Base-by-base conservation (phyloP, 1,140 invertebrate genomes). In the Drosophila nannoptera region DNA sequence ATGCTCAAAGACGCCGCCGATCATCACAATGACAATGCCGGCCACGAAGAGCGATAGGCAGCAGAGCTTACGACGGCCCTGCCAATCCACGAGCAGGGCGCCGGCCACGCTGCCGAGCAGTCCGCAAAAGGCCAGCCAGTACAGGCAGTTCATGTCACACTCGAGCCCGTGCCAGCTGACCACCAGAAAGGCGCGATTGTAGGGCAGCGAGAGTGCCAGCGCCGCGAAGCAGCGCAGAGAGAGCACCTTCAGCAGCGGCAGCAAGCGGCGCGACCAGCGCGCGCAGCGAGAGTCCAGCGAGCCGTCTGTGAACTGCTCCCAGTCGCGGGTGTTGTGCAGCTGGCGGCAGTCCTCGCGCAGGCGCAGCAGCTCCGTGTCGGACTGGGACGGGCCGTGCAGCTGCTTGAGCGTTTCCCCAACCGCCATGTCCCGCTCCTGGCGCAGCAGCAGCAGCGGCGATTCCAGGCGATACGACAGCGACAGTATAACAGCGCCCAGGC, bases 61-160 rank as follows among this genome's bases (percentile, higher is more conserved):
- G 45, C 78, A 76, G 3, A 88, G 62, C 16, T 84, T 88, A 5
- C 87, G 53, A 1, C 87, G 77, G 5, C 87, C 87, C 42, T 87
- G 73, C 68, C 69, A 73, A 29, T 88, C 87, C 16, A 88, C 80
- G 0, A 76, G 49, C 6, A 88, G 48, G 4, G 78, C 77, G 0
- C 87, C 87, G 0, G 35, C 29, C 9, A 77, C 4, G 38, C 87
- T 88, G 67, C 87, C 87, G 0, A 74, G 29, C 7, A 88, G 53
- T 7, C 87, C 87, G 0, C 74, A 73, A 46, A 87, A 75, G 8
- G 78, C 73, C 67, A 88, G 64, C 63, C 77, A 78, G 36, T 88
- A 88, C 7, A 88, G 67, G 31, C 87, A 88, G 49, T 84, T 88
- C 72, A 78, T 88, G 42, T 83, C 77, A 49, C 87, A 88, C 40